Evolutionary conservation across 2,888 invertebrate species (phyloP), one percentile per base, ranked within the genome.

Genomic region (Heteromyza rotundicornis): DNA sequence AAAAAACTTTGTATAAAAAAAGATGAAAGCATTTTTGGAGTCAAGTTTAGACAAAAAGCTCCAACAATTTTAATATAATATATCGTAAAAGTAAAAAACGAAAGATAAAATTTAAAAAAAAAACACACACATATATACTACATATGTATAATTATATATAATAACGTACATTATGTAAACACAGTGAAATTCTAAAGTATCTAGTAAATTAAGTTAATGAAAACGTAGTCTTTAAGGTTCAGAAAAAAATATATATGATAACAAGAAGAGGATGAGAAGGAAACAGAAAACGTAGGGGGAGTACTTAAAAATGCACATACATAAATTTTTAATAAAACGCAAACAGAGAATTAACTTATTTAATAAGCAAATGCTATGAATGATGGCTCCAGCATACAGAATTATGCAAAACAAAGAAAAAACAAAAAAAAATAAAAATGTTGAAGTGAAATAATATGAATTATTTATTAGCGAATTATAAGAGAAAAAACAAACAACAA

Each of bases 161-260:
- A 60, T 65, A n/a, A n/a, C n/a, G 64, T 68, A 63, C 62, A 64
- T 60, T 66, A 71, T 72, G 75, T 75, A 75, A 70, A 62, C 47
- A 51, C 74, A 68, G 70, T 68, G 73, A 77, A 75, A 77, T 77
- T 77, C 77, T 77, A 77, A 77, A 77, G 70, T 77, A 78, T 73
- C 70, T 77, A 76, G 71, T 67, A 71, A 74, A 70, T 69, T 57
- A 72, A 70, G 70, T 70, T 70, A 64, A 40, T 19, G 54, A 65
- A 62, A 67, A 65, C 64, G 62, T 71, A 76, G 69, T 58, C 65
- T 63, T 67, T 70, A 72, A 66, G 70, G 67, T 60, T 19, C n/a
- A n/a, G n/a, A n/a, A n/a, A n/a, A n/a, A n/a, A n/a, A n/a, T n/a
- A n/a, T n/a, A n/a, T n/a, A n/a, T n/a, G n/a, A n/a, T n/a, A n/a